Base-by-base conservation (phyloP, 2,797 vertebrate species). In the Tokudaia tokunoshimensis region DNA sequence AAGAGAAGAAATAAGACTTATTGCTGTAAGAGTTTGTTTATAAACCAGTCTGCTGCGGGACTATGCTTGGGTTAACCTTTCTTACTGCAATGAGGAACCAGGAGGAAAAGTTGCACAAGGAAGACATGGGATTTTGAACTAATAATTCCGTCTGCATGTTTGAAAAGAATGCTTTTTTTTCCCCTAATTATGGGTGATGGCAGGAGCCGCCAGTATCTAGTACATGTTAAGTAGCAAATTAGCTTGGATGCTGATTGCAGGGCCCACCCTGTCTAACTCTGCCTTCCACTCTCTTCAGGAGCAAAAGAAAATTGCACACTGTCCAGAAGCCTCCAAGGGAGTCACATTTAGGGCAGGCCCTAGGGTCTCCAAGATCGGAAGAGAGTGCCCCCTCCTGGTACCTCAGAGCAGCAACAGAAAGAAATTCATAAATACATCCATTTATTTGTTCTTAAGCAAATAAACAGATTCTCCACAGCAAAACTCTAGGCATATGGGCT, bases 161-260 rank as follows among this genome's bases (percentile, higher is more conserved):
- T 93, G 84, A 76, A 93, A 88, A 90, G 34, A 87, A 89, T 61
- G 26, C 47, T 15, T 47, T n/a, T 91, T 52, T 52, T 6, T 74
- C 67, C 6, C 74, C 67, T n/a, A 94, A 96, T 96, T 79, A 91
- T 44, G 59, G 75, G 24, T 75, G 65, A n/a, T 50, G 26, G 85
- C 79, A 67, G 88, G 74, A 44, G 13, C 88, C 3, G 12, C 26
- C 7, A 57, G 59, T 84, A 92, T 67, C 93, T 29, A 61, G 47
- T 55, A 74, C 47, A 19, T 44, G 65, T 95, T 96, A 96, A 94
- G 22, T 59, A 95, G 91, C 79, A 95, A 95, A 96, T 97, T 94
- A 95, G 76, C 89, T 85, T 86, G 70, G 0, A 6, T 81, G 85
- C 52, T 75, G 94, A 95, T 87, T 47, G 50, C 20, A 74, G 59